These are phyloP conservation scores for Fulmarus glacialis DNA, from an alignment of 2,113 vertebrate genomes.

Conservation along the genomic window DNA sequence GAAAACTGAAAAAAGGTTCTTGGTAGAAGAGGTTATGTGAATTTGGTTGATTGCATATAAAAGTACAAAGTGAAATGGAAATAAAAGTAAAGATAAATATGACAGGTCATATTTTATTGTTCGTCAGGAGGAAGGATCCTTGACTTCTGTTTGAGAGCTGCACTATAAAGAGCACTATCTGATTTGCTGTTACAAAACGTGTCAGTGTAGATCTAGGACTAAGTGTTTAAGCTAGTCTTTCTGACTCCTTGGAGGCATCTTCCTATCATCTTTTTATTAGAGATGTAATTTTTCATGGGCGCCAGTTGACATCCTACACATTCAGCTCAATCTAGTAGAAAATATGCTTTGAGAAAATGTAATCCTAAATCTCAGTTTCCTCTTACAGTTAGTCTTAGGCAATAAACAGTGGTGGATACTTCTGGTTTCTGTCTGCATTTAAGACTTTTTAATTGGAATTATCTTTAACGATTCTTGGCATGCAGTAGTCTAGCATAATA, in stretches of 20 bases:
- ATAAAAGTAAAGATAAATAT: not conserved
- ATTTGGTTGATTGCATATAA: not conserved
- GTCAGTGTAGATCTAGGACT: not conserved
- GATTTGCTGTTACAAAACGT: not conserved
- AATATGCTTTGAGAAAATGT: not conserved
- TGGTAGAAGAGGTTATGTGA: not conserved
- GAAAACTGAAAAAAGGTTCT: not conserved
- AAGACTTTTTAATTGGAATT: not conserved
- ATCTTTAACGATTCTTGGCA: not conserved
- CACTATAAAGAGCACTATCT: not conserved
- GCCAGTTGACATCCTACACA: not conserved
- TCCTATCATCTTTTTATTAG: not conserved
- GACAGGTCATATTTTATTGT: fast-evolving
- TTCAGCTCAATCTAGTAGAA: not conserved
- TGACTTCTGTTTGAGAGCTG: not conserved
- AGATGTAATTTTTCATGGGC: not conserved
- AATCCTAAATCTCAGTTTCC: not conserved
- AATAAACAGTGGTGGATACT: not conserved
- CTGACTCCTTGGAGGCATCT: not conserved
- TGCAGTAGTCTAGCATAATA: not conserved
- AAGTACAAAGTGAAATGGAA: not conserved
- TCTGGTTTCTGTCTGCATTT: not conserved
- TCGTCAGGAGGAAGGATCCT: not conserved
- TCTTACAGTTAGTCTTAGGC: not conserved
- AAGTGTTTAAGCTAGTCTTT: not conserved